Conservation (phyloP, 2,113 vertebrate species). For the Pelobates fuscus region DNA sequence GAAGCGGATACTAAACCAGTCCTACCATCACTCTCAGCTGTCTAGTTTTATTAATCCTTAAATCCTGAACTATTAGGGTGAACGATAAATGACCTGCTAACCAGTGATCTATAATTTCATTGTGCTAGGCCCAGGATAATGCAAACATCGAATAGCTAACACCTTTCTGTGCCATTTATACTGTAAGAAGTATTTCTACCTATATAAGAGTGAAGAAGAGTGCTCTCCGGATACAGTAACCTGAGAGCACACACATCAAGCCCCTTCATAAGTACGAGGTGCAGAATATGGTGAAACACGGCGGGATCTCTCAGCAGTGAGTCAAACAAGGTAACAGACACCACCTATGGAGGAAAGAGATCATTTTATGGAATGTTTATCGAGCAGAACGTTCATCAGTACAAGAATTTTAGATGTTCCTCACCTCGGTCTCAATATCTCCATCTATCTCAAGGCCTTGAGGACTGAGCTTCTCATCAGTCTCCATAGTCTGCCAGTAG, state of each 20-base stretch:
- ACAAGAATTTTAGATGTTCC: neutral
- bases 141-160: too few species aligned
- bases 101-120: too few species aligned
- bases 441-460: constrained; percentile 33
- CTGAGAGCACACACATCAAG: constrained; percentile 69
- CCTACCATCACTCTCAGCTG: too few species aligned
- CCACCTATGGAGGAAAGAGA: constrained; percentile 58
- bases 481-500: constrained; percentile 74
- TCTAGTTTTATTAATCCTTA: too few species aligned
- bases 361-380: neutral
- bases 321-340: constrained; percentile 60
- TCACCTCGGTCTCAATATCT: constrained; percentile 65
- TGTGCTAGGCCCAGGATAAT: too few species aligned
- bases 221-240: constrained; percentile 62
- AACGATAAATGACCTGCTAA: too few species aligned
- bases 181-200: constrained; percentile 57
- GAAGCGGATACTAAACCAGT: too few species aligned
- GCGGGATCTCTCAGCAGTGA: constrained; percentile 59
- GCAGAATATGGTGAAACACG: constrained; percentile 64
- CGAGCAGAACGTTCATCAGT: neutral
- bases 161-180: too few species aligned
- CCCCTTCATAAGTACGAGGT: constrained; percentile 60
- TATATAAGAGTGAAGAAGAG: constrained; percentile 56
- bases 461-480: constrained; percentile 58
- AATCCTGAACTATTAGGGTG: too few species aligned